Base-by-base conservation (phyloP, 2,113 vertebrate genomes). In the Pogonocichla stellata region DNA sequence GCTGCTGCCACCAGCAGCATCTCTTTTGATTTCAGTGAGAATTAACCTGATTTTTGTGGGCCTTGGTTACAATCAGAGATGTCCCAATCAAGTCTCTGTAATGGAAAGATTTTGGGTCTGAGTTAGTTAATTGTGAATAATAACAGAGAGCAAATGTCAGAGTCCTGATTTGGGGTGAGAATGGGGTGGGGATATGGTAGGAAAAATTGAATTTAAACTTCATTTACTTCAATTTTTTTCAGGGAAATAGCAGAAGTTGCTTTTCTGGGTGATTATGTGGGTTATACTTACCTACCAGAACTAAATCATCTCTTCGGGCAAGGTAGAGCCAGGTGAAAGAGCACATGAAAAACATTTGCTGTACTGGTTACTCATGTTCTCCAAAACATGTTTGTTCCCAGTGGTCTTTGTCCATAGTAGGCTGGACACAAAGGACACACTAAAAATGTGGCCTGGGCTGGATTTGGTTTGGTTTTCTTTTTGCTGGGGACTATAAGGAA, bases 21-120 rank as follows among this genome's bases (percentile, higher is more conserved):
- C 57, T 65, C 62, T 73, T 85, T 56, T 82, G 88, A 88, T 92
- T 95, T 94, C 66, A 67, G 64, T 51, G 22, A 82, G 60, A 74
- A 83, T 48, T 51, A 62, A 67, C 43, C 73, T 69, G 84, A 80
- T 85, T 91, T 91, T 72, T 79, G 36, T 15, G n/a, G 43, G 60
- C 31, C 34, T 91, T 78, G 33, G 42, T 43, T 79, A 67, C 29
- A 65, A 89, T 72, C 73, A 87, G 65, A 89, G 28, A 64, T 15
- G 50, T 34, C 31, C 43, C 65, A 84, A 79, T 51, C 43, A 48
- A 60, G 23, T 6, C 5, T 71, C n/a, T 91, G 18, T 38, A 79
- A 71, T 15, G 14, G 69, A 33, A 31, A 69, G 33, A 50, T 60
- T 75, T 92, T 88, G 70, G 24, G 14, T 82, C 48, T 70, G 73